These are phyloP conservation scores for Xyrauchen texanus DNA, from an alignment of 2,113 vertebrate genomes.

Conservation along the genomic window DNA sequence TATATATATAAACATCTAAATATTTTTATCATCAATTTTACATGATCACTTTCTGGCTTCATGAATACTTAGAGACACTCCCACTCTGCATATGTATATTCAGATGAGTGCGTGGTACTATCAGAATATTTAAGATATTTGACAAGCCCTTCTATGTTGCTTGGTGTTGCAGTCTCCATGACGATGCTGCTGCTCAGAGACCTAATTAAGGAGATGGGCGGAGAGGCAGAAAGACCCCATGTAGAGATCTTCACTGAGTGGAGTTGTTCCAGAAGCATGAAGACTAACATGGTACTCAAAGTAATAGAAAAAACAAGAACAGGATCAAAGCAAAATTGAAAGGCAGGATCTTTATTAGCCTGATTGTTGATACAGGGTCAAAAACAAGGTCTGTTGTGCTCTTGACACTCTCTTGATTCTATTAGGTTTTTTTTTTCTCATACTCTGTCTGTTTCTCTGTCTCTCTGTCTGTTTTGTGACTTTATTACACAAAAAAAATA, in stretches of 20 bases:
- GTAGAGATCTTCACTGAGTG: conserved; percentile 33
- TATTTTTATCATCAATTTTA: no score
- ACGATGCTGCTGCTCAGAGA: conserved; percentile 29
- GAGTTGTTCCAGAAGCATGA: conserved; percentile 17
- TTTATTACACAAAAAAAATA: no score
- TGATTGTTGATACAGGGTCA: neutral
- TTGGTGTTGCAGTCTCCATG: conserved; percentile 24
- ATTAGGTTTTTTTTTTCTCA: no score
- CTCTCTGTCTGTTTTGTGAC: no score
- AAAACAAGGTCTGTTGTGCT: neutral
- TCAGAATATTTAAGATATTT: neutral
- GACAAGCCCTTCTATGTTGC: conserved; percentile 13
- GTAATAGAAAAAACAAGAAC: conserved; percentile 12
- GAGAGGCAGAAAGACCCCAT: conserved; percentile 33
- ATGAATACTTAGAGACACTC: no score
- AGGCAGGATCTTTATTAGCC: neutral
- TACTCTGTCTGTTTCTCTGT: no score
- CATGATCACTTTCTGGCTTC: no score
- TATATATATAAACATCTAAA: no score
- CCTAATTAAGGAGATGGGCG: conserved; percentile 13
- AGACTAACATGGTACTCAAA: conserved; percentile 17
- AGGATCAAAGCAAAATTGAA: neutral
- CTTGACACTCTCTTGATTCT: no score
- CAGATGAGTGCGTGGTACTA: no score
- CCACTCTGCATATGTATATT: no score